Conservation (phyloP, 2,113 vertebrate genomes). For the Alligator sinensis region DNA sequence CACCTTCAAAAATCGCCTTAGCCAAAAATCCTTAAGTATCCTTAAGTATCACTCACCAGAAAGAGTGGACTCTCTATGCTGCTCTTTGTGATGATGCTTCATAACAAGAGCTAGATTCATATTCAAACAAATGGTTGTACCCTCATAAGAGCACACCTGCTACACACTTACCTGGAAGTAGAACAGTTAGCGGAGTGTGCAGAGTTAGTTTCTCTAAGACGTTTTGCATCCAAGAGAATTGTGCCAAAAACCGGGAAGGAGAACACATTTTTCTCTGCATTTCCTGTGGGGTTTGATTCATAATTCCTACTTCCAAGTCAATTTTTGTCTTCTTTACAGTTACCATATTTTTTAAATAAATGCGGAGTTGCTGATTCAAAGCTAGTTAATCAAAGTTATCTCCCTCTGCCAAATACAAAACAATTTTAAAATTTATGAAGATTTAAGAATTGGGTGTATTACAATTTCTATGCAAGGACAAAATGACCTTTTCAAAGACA, state of each 20-base stretch:
- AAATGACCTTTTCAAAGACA: not conserved
- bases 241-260: not conserved
- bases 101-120: not conserved
- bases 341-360: not conserved
- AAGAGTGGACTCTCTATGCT: not conserved
- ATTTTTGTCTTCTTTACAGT: not conserved
- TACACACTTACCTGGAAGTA: not conserved
- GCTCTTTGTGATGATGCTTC: not conserved
- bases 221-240: not conserved
- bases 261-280: not conserved
- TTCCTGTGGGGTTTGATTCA: not conserved
- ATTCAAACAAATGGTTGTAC: not conserved
- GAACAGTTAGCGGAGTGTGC: not conserved
- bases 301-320: not conserved
- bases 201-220: not conserved
- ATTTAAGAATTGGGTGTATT: rapidly evolving
- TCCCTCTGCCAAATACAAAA: not conserved
- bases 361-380: not conserved
- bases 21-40: not conserved
- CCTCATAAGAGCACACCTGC: not conserved
- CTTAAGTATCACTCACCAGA: not conserved
- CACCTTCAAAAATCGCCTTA: not conserved
- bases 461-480: not conserved
- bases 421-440: not conserved
- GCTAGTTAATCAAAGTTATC: not conserved